Evolutionary conservation across 1,140 invertebrate genomes (phyloP), one percentile per base, ranked within the genome.

Genomic region (Subanguina moxae): DNA sequence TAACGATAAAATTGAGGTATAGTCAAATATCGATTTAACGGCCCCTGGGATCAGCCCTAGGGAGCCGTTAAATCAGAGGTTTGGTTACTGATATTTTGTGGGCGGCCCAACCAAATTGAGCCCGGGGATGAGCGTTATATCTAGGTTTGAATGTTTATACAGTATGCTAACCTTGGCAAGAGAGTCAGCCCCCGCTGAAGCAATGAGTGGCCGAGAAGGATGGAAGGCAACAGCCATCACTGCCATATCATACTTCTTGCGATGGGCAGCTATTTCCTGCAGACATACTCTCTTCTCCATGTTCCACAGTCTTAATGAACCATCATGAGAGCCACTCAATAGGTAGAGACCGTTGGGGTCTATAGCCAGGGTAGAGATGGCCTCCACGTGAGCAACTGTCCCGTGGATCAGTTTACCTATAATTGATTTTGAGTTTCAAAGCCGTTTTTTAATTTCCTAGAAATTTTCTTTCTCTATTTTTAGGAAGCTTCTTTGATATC

Each of bases 171-270:
- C 94, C 88, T 98, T 98, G 81, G 94, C 94, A 76, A 98, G 87
- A 70, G 91, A 93, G 87, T 99, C 95, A 70, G 95, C 94, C 72
- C 95, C 95, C 71, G 93, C 94, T 86, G 92, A 95, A 67, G 94
- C 96, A 82, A 99, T 97, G 84, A 93, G 96, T 68, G 94, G 92
- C 85, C 93, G 91, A 73, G 92, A 90, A 77, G 95, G 93, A 87
- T 99, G 95, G 87, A 99, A 98, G 80, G 94, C 94, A 69, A 98
- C 95, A 84, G 96, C 93, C 82, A 96, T 89, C 85, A 99, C 97
- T 82, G 93, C 92, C 86, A 97, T 94, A 84, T 98, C 94, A 86
- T 96, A 96, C 86, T 99, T 99, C 85, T 97, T 98, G 72, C 94
- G 89, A 86, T 99, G 96, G 72, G 94, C 93, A 48, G 95, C 97